Percentiles rank a stretch among this genome's conserved stretches.
Conservation (phyloP, 2,797 vertebrate genomes). For the Micrastur ruficollis region DNA sequence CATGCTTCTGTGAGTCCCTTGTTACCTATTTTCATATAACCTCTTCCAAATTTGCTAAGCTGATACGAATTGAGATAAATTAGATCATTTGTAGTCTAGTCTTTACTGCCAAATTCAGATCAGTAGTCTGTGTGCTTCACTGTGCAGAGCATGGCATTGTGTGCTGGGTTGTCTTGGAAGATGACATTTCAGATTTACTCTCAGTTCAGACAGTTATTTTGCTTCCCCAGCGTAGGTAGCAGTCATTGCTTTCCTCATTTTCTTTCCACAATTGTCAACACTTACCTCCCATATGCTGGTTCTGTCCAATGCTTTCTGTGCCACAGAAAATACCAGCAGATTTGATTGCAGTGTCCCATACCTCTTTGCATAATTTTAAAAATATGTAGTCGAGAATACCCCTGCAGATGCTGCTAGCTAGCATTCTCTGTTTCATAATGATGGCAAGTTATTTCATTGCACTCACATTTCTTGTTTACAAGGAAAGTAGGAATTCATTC, state of each 20-base stretch:
- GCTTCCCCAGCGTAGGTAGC: background rate
- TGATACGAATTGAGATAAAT: conserved; percentile 76
- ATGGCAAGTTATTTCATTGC: background rate
- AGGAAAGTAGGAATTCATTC: background rate
- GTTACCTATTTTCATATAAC: conserved; percentile 71
- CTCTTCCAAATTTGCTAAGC: conserved; percentile 70
- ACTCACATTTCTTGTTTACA: background rate
- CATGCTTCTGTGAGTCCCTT: conserved; percentile 68
- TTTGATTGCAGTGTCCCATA: background rate
- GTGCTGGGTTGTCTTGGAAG: conserved; percentile 32
- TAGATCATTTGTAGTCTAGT: conserved; percentile 65
- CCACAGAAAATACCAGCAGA: background rate
- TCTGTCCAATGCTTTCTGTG: background rate
- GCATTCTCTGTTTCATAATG: background rate
- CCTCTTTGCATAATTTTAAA: background rate
- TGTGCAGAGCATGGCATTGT: background rate
- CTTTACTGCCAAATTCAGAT: conserved; percentile 72
- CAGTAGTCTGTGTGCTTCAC: conserved; percentile 45
- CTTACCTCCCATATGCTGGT: background rate
- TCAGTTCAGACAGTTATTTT: conserved; percentile 13
- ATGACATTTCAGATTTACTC: conserved; percentile 7
- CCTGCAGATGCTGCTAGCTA: background rate
- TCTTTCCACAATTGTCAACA: background rate
- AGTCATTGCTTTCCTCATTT: background rate
- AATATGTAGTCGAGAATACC: background rate